A percentile compares a stretch with the other conserved stretches of the same genome.
Evolutionary conservation across 2,888 invertebrate species (phyloP).

Genomic region (Dasysyrphus albostriatus): DNA sequence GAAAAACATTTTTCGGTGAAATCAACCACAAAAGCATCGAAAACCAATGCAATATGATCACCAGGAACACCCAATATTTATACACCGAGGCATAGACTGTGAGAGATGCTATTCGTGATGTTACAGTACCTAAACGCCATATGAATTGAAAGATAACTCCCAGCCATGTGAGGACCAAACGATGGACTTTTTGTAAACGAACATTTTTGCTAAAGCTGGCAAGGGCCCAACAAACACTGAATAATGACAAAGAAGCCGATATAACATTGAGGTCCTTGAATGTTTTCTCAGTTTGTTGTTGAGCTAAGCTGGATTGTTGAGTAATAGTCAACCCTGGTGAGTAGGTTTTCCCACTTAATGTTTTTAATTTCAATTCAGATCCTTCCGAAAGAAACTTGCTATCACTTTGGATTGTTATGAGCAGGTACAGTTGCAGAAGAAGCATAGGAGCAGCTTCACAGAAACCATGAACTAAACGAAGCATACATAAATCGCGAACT

Average conservation of each 20-base stretch:
- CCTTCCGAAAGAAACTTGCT: constrained; percentile 75
- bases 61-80: constrained; percentile 91
- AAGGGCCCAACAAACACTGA: constrained; percentile 95
- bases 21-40: constrained; percentile 96
- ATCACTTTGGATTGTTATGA: constrained; percentile 84
- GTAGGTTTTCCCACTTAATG: constrained; percentile 73
- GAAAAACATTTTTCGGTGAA: constrained; percentile 92
- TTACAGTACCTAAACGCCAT: constrained; percentile 91
- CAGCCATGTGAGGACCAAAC: constrained; percentile 92
- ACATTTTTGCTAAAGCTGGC: constrained; percentile 96
- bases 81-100: constrained; percentile 93
- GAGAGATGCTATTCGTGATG: constrained; percentile 91
- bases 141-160: constrained; percentile 91
- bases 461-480: constrained; percentile 93
- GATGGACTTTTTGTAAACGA: constrained; percentile 89
- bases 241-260: constrained; percentile 91
- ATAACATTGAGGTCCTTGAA: constrained; percentile 91
- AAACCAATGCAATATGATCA: constrained; percentile 93
- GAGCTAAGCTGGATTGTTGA: constrained; percentile 75
- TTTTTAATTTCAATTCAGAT: constrained; percentile 79
- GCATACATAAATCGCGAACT: constrained; percentile 89
- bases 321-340: constrained; percentile 66
- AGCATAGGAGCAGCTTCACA: constrained; percentile 95
- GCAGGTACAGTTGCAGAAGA: constrained; percentile 90
- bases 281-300: constrained; percentile 83